Conservation (phyloP, 2,888 invertebrate species). For the Hemaris fuciformis region DNA sequence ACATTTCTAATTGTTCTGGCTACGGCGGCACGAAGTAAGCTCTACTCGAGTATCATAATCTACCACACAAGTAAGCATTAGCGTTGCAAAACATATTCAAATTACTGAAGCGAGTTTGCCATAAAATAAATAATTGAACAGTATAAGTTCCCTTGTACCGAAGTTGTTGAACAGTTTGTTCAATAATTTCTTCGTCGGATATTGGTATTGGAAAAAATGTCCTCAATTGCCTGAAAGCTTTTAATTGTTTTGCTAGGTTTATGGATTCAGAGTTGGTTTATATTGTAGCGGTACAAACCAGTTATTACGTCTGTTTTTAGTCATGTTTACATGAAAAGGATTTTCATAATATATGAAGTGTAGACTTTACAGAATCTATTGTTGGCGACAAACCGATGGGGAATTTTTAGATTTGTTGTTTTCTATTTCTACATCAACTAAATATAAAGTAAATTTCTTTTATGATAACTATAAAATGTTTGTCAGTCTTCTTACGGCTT, state of each 20-base stretch:
- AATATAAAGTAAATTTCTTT: no score
- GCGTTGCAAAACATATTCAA: not conserved
- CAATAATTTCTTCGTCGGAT: not conserved
- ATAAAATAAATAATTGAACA: slow-evolving; percentile 22
- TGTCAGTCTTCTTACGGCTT: no score
- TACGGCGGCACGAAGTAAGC: not conserved
- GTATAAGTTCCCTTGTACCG: not conserved
- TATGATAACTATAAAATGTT: no score
- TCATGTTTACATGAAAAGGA: no score
- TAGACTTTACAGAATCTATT: no score
- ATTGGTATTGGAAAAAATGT: not conserved
- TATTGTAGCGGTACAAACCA: not conserved
- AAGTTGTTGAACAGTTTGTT: not conserved
- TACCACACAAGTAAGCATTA: not conserved
- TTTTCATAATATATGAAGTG: no score
- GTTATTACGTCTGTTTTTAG: no score
- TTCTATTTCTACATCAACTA: no score
- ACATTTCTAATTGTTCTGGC: not conserved
- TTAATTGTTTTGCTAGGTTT: not conserved
- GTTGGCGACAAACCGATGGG: no score
- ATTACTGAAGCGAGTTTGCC: not conserved
- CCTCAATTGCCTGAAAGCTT: not conserved
- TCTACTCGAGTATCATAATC: not conserved
- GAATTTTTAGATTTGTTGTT: no score
- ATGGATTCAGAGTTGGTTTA: not conserved